Base-by-base conservation (phyloP, 2,113 vertebrate genomes). In the Astur gentilis region DNA sequence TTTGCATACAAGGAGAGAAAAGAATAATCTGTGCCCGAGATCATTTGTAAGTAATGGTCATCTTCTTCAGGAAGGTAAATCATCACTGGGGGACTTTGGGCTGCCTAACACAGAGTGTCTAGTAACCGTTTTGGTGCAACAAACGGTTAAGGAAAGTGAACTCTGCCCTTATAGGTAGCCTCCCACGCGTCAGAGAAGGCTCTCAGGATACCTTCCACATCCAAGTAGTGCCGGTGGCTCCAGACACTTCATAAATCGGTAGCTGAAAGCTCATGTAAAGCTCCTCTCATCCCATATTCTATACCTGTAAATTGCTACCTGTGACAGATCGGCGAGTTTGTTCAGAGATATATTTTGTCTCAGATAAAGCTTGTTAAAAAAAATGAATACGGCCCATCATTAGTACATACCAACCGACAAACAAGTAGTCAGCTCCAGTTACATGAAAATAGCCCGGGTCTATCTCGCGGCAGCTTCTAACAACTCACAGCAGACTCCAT, bases 401-500 rank as follows among this genome's bases (percentile, higher is more conserved):
- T 75, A 93, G 75, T 21, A 26, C 47, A 2, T 69, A 38, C 81
- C 52, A 27, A 70, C 40, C 31, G 89, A 65, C 87, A 47, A 91
- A 58, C 78, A 34, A 49, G 82, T 69, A 72, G 84, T 81, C 82
- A 5, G 91, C 82, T 93, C 87, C 85, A 42, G 84, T n/a, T 67
- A 60, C 92, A 38, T 2, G 65, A n/a, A 87, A 92, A 89, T 21
- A 90, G 87, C 80, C 87, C 9, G 16, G 87, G 26, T 92, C 83
- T 36, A 58, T 85, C 93, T 95, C 73, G 18, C 17, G 29, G 40
- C 94, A 52, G 87, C 97, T 57, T 85, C 90, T 87, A 70, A 88
- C 95, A 93, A 81, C 93, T 97, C 94, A 36, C 95, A 96, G 97
- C 96, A 94, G 95, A 76, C 84, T 95, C 96, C 88, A 47, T 84